Conservation (phyloP, 1,140 invertebrate species). For the Dolichoris vasculosae region DNA sequence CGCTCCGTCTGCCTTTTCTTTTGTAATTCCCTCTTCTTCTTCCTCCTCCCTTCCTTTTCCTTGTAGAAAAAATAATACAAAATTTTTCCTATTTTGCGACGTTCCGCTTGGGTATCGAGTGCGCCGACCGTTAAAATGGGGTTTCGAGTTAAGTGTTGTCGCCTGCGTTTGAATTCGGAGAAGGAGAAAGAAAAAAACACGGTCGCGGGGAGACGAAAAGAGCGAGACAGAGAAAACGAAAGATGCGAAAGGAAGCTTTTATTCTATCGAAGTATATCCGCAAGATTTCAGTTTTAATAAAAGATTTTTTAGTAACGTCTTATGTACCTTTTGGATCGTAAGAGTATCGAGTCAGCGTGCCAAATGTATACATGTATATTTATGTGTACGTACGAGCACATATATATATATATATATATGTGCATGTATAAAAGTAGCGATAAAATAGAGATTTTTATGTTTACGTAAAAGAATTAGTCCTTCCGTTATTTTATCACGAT, state of each 20-base stretch:
- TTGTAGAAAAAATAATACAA: not conserved
- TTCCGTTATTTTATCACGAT: not conserved
- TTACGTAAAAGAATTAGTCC: too few species aligned
- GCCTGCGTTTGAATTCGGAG: not conserved
- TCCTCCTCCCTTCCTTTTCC: conserved; percentile 31
- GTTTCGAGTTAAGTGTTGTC: not conserved
- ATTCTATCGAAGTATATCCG: too few species aligned
- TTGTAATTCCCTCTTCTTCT: conserved; percentile 7
- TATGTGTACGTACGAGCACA: too few species aligned
- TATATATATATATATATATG: too few species aligned
- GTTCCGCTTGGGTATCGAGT: not conserved
- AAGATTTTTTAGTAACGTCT: too few species aligned
- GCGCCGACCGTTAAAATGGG: not conserved
- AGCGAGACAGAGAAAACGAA: not conserved
- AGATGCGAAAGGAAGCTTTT: not conserved
- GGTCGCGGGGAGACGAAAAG: not conserved
- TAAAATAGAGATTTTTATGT: too few species aligned
- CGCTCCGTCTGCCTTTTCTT: not conserved
- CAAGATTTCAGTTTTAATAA: too few species aligned
- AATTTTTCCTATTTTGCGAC: not conserved
- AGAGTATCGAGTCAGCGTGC: too few species aligned
- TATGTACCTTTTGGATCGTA: too few species aligned
- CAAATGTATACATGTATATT: too few species aligned
- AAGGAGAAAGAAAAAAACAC: not conserved
- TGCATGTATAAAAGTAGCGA: too few species aligned